A percentile compares a stretch with the other conserved stretches of the same genome.
Conservation (phyloP, 2,797 vertebrate species). For the Coluber constrictor region DNA sequence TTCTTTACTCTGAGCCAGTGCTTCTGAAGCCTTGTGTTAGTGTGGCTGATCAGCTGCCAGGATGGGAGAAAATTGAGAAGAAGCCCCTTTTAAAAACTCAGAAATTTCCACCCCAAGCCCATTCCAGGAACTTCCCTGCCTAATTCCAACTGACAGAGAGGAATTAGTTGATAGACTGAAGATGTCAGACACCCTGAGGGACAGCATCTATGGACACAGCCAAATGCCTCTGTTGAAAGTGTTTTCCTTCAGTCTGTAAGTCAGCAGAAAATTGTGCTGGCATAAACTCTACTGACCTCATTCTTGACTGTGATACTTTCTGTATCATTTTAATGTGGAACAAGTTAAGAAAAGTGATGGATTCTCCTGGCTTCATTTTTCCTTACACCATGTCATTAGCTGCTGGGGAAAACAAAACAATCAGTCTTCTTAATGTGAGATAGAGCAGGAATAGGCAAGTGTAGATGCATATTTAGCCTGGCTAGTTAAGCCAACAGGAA, state of each 20-base stretch:
- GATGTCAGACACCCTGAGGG: background rate
- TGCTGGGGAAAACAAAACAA: background rate
- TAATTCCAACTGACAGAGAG: background rate
- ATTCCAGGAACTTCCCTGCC: background rate
- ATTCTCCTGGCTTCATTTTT: background rate
- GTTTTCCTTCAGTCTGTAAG: background rate
- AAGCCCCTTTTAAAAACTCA: background rate
- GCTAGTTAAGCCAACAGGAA: background rate
- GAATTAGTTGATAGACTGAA: background rate
- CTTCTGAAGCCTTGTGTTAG: background rate
- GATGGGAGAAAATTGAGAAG: background rate
- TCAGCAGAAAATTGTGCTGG: background rate
- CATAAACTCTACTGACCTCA: background rate
- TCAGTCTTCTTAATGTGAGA: background rate
- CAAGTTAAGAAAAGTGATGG: background rate
- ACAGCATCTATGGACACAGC: background rate
- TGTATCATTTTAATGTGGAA: conserved; percentile 19
- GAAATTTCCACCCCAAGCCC: background rate
- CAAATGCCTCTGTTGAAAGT: background rate
- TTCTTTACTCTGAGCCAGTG: background rate
- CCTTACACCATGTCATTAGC: background rate
- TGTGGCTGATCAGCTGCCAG: background rate
- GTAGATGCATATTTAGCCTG: background rate
- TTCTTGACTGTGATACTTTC: background rate
- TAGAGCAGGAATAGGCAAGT: background rate